phyloP scores from a whole-genome alignment of 2,113 vertebrate species.

The Ictalurus furcatus region DNA sequence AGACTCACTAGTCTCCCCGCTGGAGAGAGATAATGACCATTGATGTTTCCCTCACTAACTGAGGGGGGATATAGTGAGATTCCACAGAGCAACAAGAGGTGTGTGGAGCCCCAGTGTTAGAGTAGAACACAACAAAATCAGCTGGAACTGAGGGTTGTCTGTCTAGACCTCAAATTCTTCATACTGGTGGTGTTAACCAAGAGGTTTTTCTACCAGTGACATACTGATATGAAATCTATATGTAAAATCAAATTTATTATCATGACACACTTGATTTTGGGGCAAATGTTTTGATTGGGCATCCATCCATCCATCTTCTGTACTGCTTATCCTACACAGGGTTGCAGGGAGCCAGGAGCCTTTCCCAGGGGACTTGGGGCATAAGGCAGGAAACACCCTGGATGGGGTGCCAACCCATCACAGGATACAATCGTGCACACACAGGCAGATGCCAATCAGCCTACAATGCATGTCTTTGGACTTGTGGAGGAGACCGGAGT shows the following conservation, averaged over 20 bases:
- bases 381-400: too few species aligned
- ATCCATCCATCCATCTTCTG: too few species aligned
- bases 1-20: not conserved
- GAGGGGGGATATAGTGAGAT: too few species aligned
- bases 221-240: not conserved
- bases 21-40: not conserved
- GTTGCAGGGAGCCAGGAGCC: too few species aligned
- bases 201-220: not conserved
- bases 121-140: not conserved
- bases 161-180: not conserved
- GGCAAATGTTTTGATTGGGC: not conserved
- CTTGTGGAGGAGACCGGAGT: too few species aligned
- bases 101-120: not conserved
- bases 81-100: not conserved
- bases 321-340: too few species aligned
- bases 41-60: not conserved
- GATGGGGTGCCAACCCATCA: too few species aligned
- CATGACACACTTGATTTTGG: not conserved
- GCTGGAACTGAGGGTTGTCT: not conserved
- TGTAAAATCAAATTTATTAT: too few species aligned
- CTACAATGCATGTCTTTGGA: too few species aligned
- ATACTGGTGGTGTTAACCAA: not conserved
- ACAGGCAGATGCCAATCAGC: too few species aligned
- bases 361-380: too few species aligned
- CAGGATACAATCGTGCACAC: too few species aligned